Base-by-base conservation (phyloP, 2,113 vertebrate species). In the Synodontis membranacea region DNA sequence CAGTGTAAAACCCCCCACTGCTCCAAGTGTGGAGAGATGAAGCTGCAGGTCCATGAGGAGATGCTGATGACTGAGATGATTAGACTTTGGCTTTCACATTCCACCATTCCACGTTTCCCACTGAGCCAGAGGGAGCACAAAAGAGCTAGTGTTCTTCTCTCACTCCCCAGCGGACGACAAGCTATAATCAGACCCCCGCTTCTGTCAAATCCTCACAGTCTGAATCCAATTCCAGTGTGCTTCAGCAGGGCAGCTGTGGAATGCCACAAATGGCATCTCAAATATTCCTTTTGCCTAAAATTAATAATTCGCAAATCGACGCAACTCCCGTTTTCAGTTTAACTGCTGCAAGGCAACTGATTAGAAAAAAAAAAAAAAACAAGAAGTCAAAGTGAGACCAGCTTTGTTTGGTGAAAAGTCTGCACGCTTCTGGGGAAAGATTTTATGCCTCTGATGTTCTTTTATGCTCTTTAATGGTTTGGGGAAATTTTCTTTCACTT, bases 71-170 rank as follows among this genome's bases (percentile, higher is more conserved):
- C 46, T 56, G 86, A 86, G 46, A 80, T 85, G 80, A 87, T 87
- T 76, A 64, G 54, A 58, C 21, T 52, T 66, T 39, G 60, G 82
- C 25, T n/a, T 58, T 58, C 58, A 44, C 84, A 89, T 90, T 88
- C 89, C 86, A 39, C 66, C 64, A 89, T 87, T 84, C 87, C 84
- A 86, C 48, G 50, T 87, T 70, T 81, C 64, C 79, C 87, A 72
- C 86, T 54, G 62, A 89, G 50, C 66, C 78, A 31, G 54, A 60
- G 14, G n/a, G 37, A 50, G 52, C 74, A 89, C 85, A 91, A 89
- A 74, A 88, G 87, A 84, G 50, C 37, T 39, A 87, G 79, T 87
- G 87, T 86, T 75, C 52, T 56, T 58, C 66, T 58, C 34, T 75
- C 80, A 83, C 34, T 87, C 72, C 37, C 8, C 50, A 62, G 64